phyloP scores from a whole-genome alignment of 2,888 invertebrate genomes.

The Alcis repandata region DNA sequence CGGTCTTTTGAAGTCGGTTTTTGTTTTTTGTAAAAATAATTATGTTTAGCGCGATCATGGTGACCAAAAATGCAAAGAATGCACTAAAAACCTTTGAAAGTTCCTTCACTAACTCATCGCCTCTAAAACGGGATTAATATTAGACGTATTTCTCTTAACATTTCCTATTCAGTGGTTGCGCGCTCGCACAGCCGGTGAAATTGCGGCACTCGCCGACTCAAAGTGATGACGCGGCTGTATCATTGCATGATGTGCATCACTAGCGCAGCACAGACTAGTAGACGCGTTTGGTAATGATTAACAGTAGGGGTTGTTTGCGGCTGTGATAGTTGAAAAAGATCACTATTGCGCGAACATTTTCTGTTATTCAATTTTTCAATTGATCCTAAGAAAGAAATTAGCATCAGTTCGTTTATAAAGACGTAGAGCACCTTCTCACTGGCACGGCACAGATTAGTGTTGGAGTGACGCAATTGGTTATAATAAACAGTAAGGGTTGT shows the following conservation, averaged over 20 bases:
- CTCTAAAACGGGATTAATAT: background rate
- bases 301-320: slow-evolving; percentile 41
- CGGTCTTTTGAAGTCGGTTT: no score
- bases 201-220: slow-evolving; percentile 75
- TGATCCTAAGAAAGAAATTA: no score
- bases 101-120: no score
- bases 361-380: no score
- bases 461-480: slow-evolving; percentile 49
- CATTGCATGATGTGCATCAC: slow-evolving; percentile 71
- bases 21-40: no score
- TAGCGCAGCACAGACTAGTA: slow-evolving; percentile 40
- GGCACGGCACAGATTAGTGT: slow-evolving; percentile 36
- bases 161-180: slow-evolving; percentile 18
- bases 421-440: slow-evolving; percentile 44
- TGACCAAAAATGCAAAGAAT: no score
- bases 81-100: no score
- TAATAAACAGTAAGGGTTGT: slow-evolving; percentile 40
- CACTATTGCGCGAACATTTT: background rate
- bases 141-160: background rate
- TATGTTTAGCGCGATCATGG: no score
- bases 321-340: slow-evolving; percentile 36
- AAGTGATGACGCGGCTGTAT: slow-evolving; percentile 77
- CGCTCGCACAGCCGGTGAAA: slow-evolving; percentile 67
- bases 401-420: no score
- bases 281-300: slow-evolving; percentile 46